Percentiles rank a stretch among this genome's conserved stretches.
Conservation (phyloP, 2,888 invertebrate species). For the Plebejus anna region DNA sequence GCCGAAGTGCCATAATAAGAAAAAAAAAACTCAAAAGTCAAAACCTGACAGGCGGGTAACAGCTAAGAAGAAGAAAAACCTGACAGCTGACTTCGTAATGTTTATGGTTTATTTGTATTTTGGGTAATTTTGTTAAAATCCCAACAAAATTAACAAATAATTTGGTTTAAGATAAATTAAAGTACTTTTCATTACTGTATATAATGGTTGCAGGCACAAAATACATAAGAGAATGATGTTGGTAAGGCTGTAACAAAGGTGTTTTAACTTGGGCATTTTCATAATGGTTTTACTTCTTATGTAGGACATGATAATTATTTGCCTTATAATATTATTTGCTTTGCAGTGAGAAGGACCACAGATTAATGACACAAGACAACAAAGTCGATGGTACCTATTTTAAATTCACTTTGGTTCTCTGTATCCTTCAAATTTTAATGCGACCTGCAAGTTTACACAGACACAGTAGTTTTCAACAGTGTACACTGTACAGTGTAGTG, state of each 20-base stretch:
- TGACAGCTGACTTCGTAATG: not conserved
- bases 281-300: not conserved
- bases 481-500: not conserved
- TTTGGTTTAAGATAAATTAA: not conserved
- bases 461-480: not conserved
- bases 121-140: not conserved
- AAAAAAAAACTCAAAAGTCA: too few relatives aligned
- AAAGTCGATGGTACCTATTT: not conserved
- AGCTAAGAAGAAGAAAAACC: not conserved
- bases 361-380: not conserved
- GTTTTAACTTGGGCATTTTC: not conserved
- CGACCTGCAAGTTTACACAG: not conserved
- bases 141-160: not conserved
- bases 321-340: not conserved
- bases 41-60: not conserved
- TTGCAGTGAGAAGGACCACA: not conserved
- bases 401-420: not conserved
- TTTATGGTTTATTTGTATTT: conserved; percentile 9
- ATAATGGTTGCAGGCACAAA: not conserved
- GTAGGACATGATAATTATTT: not conserved
- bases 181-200: not conserved
- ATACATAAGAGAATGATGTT: not conserved
- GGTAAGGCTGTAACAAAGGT: not conserved
- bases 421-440: not conserved
- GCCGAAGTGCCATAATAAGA: too few relatives aligned